Evolutionary conservation across 2,888 invertebrate genomes (phyloP), one percentile per base, ranked within the genome.

Genomic region (Lordiphosa andalusiaca): DNA sequence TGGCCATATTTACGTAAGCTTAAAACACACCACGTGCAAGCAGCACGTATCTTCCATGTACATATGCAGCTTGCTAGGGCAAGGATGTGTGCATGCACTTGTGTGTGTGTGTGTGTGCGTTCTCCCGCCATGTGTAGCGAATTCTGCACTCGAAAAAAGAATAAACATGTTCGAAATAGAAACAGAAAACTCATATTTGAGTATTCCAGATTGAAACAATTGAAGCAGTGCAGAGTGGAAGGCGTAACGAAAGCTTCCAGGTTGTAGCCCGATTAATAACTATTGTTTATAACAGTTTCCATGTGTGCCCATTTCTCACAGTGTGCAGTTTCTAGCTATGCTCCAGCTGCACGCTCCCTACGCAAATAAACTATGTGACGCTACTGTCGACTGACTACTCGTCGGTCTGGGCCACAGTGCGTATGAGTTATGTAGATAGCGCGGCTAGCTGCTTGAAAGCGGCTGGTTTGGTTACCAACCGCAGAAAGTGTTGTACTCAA

Each of bases 351-450:
- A 44, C 21, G 47, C 41, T 73, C 55, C 23, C 71, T 39, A 39
- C 36, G 49, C 53, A 63, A 54, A 71, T 67, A 64, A 77, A 62
- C 48, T 51, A 61, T 61, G 41, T 30, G 38, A 44, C 46, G 47
- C 23, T 40, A 40, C 40, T 19, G 36, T 41, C 41, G 35, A 12
- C 35, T 36, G 42, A 35, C 12, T 35, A 13, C 12, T 16, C 10
- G 16, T 12, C 19, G 12, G 19, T 13, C 42, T 39, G 48, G 19
- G 61, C 54, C 58, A 62, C 75, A 62, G 60, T 71, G 73, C 73
- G 83, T 72, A 68, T 80, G 83, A 77, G 80, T 58, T 83, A 80
- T 80, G 68, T 60, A 69, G 69, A 80, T 82, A 82, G 70, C 66
- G 49, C 46, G 52, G 37, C 12, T 39, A 16, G 42, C 57, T 44